A percentile compares a stretch with the other conserved stretches of the same genome.
Evolutionary conservation across 2,888 invertebrate species (phyloP).

Genomic region (Rhagonycha lutea): DNA sequence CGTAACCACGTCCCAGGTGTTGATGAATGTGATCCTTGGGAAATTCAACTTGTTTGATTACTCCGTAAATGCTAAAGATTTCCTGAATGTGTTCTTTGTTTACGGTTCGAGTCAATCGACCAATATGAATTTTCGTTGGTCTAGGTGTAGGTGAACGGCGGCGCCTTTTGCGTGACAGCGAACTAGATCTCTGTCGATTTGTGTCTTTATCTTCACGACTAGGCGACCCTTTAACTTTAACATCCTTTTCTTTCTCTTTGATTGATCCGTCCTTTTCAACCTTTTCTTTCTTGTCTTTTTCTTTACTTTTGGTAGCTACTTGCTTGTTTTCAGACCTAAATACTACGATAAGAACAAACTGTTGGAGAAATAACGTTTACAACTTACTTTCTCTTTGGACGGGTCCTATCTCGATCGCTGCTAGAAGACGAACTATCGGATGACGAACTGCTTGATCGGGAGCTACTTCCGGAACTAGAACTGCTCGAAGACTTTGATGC

Average conservation of each 20-base stretch:
- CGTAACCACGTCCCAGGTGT: constrained; percentile 88
- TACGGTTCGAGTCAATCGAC: constrained; percentile 89
- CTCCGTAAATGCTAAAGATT: constrained; percentile 88
- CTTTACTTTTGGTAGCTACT: constrained; percentile 50
- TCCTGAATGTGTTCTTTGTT: constrained; percentile 88
- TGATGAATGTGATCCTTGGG: constrained; percentile 87
- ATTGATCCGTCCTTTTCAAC: constrained; percentile 28
- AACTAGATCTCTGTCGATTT: constrained; percentile 59
- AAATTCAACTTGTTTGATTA: constrained; percentile 87
- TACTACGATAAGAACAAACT: not conserved
- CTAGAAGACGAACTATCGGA: constrained; percentile 70
- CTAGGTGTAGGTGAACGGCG: constrained; percentile 89
- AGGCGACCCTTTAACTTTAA: constrained; percentile 35
- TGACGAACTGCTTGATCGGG: constrained; percentile 58
- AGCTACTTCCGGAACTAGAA: constrained; percentile 66
- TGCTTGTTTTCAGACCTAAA: constrained; percentile 44
- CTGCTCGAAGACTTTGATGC: constrained; percentile 81
- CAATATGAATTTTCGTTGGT: constrained; percentile 93
- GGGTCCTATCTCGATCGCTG: constrained; percentile 66
- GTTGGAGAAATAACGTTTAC: not conserved
- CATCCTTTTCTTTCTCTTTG: constrained; percentile 54
- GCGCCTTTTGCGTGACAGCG: constrained; percentile 69
- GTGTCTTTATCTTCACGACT: constrained; percentile 20
- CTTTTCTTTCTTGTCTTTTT: constrained; percentile 49
- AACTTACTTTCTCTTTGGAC: constrained; percentile 66